A percentile compares a stretch with the other conserved stretches of the same genome.
These are phyloP conservation scores for Nemurella pictetii DNA, from an alignment of 2,888 invertebrate genomes.

Conservation along the genomic window DNA sequence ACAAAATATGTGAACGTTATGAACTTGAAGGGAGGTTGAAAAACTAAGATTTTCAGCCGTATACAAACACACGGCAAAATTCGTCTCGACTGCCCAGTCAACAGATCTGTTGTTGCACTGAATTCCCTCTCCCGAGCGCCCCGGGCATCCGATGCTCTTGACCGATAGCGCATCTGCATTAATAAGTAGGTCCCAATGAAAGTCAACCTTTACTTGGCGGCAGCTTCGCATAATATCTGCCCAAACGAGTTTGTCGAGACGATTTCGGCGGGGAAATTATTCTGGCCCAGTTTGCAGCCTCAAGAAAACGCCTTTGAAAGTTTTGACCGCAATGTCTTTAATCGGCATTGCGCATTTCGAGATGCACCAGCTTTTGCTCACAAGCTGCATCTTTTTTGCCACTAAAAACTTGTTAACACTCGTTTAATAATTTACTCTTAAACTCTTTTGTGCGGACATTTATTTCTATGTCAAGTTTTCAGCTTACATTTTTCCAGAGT, in stretches of 20 bases:
- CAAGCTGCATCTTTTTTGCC: neutral
- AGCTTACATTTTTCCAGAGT: neutral
- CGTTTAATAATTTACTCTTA: neutral
- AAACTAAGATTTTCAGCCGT: too few species aligned
- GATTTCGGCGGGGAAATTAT: neutral
- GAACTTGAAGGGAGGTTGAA: too few species aligned
- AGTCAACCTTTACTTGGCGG: neutral
- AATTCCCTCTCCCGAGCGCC: neutral
- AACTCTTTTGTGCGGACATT: neutral
- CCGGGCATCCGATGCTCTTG: neutral
- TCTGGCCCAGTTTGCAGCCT: neutral
- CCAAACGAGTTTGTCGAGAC: neutral
- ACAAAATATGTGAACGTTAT: too few species aligned
- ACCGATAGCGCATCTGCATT: slow-evolving; percentile 6
- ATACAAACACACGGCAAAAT: too few species aligned
- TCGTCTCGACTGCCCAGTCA: too few species aligned
- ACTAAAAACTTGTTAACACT: neutral
- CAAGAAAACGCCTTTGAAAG: neutral
- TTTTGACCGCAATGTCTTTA: neutral
- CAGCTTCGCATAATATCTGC: neutral
- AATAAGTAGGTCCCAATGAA: slow-evolving; percentile 19
- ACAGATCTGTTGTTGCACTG: neutral
- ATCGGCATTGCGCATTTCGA: neutral
- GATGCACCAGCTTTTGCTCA: neutral
- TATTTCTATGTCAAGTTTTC: neutral